These are phyloP conservation scores for Pelodytes ibericus DNA, from an alignment of 2,797 vertebrate genomes.

Conservation along the genomic window DNA sequence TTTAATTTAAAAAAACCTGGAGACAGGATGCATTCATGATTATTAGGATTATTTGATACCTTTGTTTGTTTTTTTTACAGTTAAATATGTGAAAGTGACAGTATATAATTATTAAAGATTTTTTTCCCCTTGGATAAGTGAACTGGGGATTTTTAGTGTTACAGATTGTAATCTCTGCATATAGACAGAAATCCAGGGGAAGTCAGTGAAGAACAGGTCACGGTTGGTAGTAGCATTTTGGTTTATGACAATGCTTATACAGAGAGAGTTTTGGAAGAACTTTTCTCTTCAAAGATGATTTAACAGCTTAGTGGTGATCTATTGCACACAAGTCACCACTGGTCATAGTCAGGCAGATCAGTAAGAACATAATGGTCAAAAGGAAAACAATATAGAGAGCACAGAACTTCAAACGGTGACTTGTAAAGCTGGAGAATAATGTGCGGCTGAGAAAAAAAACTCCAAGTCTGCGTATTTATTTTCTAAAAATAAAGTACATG, in stretches of 20 bases:
- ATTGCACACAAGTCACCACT: neutral
- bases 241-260: neutral
- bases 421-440: neutral
- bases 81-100: neutral
- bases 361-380: neutral
- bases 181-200: neutral
- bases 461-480: too few species aligned
- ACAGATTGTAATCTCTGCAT: neutral
- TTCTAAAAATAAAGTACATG: too few species aligned
- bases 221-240: neutral
- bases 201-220: constrained; percentile 1
- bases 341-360: neutral
- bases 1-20: too few species aligned
- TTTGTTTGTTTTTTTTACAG: neutral
- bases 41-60: neutral
- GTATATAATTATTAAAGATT: neutral
- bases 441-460: too few species aligned
- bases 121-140: neutral
- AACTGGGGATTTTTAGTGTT: neutral
- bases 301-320: constrained; percentile 1
- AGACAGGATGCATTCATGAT: too few species aligned
- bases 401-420: neutral
- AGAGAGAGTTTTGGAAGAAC: neutral
- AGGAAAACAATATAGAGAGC: neutral
- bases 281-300: neutral